phyloP scores from a whole-genome alignment of 2,113 vertebrate species.

The Poecilia latipinna region DNA sequence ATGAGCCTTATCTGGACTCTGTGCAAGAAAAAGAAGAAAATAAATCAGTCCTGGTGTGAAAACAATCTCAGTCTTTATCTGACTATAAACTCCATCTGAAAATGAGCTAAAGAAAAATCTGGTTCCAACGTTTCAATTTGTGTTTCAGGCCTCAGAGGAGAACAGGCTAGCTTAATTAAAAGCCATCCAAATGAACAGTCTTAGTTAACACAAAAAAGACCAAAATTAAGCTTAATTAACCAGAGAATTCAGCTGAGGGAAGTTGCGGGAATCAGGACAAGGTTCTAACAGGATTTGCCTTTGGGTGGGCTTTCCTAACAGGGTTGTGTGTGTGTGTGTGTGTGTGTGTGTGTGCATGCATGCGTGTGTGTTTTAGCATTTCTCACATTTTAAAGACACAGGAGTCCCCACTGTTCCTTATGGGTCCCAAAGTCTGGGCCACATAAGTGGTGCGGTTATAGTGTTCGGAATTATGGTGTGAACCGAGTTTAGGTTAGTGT shows the following conservation, averaged over 20 bases:
- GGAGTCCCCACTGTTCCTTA: too few species aligned
- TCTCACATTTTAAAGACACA: too few species aligned
- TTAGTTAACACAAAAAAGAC: constrained; percentile 32
- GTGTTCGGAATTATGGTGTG: too few species aligned
- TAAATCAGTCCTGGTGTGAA: too few species aligned
- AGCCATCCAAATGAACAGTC: constrained; percentile 23
- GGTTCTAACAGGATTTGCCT: constrained; percentile 15
- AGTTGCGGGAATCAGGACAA: neutral
- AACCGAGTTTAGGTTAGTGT: too few species aligned
- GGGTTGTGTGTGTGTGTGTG: constrained; percentile 4
- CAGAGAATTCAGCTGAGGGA: constrained; percentile 19
- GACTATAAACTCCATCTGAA: neutral
- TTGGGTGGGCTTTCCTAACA: constrained; percentile 48
- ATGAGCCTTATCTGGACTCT: too few species aligned
- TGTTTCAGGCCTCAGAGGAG: constrained; percentile 32
- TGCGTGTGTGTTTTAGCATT: neutral
- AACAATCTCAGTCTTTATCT: too few species aligned
- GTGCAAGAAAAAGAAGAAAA: too few species aligned
- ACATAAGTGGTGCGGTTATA: too few species aligned
- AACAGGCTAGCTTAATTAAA: constrained; percentile 54
- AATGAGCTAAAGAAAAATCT: constrained; percentile 3
- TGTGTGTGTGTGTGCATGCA: neutral
- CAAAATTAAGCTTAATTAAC: constrained; percentile 35
- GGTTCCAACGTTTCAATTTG: constrained; percentile 32
- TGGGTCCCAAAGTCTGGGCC: too few species aligned